Conservation (phyloP, 2,888 invertebrate genomes). For the Cataglyphis cursor region DNA sequence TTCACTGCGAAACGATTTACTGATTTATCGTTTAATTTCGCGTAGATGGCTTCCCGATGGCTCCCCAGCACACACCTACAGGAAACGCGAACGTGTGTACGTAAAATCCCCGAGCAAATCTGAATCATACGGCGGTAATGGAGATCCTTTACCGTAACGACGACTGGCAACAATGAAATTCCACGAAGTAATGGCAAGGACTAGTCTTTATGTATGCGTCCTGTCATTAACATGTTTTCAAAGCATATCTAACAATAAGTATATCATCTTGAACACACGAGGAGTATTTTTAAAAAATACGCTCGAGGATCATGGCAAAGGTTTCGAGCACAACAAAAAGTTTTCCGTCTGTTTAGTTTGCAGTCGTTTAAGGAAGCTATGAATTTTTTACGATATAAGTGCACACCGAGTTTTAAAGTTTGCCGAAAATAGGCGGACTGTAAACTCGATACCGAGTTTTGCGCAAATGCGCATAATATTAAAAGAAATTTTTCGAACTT, state of each 20-base stretch:
- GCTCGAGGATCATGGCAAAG: not conserved
- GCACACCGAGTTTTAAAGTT: constrained; percentile 17
- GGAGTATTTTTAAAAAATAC: constrained; percentile 3
- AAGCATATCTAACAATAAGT: not conserved
- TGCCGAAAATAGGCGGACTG: not conserved
- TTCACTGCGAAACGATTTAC: constrained; percentile 75
- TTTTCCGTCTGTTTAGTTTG: constrained; percentile 25
- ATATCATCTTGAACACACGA: not conserved
- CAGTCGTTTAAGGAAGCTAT: constrained; percentile 18
- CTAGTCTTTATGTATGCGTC: not conserved
- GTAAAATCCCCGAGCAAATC: constrained; percentile 20
- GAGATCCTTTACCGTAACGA: constrained; percentile 40
- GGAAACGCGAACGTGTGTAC: not conserved
- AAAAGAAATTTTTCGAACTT: not conserved
- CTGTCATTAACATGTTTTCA: not conserved
- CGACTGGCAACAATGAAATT: constrained; percentile 50
- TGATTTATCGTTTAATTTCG: constrained; percentile 77
- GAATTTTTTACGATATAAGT: constrained; percentile 34
- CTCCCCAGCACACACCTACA: not conserved
- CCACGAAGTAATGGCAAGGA: not conserved
- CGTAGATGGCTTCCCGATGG: constrained; percentile 71
- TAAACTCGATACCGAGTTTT: not conserved
- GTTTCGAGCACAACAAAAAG: not conserved
- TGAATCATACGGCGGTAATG: constrained; percentile 29
- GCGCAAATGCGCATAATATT: not conserved